A percentile compares a stretch with the other conserved stretches of the same genome.
Conservation (phyloP, 2,888 invertebrate species). For the Eilema depressum region DNA sequence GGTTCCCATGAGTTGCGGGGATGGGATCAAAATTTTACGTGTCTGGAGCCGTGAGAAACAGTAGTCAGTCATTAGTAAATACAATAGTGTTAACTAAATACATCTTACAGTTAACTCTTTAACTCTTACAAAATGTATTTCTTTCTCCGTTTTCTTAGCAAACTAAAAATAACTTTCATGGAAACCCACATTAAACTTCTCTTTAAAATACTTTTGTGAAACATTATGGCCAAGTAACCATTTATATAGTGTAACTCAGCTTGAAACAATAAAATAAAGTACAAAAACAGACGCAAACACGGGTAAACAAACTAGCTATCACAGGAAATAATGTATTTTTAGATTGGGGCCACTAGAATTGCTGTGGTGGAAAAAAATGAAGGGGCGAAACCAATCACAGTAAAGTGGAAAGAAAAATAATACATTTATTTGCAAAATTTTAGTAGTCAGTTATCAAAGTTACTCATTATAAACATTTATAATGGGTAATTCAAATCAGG, state of each 20-base stretch:
- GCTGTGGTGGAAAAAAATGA: not conserved
- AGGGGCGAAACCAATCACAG: not conserved
- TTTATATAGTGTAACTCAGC: conserved; percentile 31
- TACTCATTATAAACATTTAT: too few relatives aligned
- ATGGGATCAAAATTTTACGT: too few relatives aligned
- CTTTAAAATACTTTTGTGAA: conserved; percentile 27
- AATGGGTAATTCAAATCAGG: too few relatives aligned
- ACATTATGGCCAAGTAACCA: conserved; percentile 27
- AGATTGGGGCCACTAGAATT: conserved; percentile 20
- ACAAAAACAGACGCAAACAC: conserved; percentile 46
- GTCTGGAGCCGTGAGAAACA: too few relatives aligned
- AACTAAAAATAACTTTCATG: conserved; percentile 19
- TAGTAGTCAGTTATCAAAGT: too few relatives aligned
- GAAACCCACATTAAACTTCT: conserved; percentile 21
- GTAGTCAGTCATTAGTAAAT: too few relatives aligned
- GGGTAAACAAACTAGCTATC: conserved; percentile 51
- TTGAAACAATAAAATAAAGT: conserved; percentile 44
- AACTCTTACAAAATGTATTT: too few relatives aligned
- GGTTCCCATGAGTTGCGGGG: too few relatives aligned
- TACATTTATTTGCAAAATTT: too few relatives aligned
- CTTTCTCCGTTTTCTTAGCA: not conserved
- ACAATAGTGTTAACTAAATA: too few relatives aligned
- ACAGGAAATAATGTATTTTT: conserved; percentile 43
- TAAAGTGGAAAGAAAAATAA: too few relatives aligned
- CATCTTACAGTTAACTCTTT: too few relatives aligned